Evolutionary conservation across 2,888 invertebrate species (phyloP).

Genomic region (Chloroclysta siterata): DNA sequence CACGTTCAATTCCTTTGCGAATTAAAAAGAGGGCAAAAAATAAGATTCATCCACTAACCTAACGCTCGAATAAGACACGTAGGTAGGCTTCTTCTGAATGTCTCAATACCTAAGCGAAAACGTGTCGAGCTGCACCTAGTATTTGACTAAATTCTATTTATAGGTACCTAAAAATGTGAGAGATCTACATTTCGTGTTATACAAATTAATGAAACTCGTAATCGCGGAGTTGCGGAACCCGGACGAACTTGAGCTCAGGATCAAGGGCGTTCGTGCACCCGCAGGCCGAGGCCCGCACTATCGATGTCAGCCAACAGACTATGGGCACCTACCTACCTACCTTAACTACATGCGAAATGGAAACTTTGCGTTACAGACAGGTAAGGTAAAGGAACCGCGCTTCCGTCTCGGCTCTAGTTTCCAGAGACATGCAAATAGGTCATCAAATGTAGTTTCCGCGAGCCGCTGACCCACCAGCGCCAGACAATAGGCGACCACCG

Average conservation of each 20-base stretch:
- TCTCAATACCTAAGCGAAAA: background rate
- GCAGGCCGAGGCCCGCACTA: slow-evolving; percentile 17
- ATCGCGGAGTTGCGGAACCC: slow-evolving; percentile 26
- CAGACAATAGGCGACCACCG: slow-evolving; percentile 70
- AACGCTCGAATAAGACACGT: no score
- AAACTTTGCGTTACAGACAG: slow-evolving; percentile 30
- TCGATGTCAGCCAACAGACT: slow-evolving; percentile 31
- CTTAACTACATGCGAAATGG: slow-evolving; percentile 28
- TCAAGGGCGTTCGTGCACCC: slow-evolving; percentile 38
- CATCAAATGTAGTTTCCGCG: slow-evolving; percentile 64
- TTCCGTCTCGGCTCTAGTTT: slow-evolving; percentile 56
- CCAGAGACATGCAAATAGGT: slow-evolving; percentile 61
- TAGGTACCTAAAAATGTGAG: background rate
- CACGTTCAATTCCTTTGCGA: background rate
- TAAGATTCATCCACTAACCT: background rate
- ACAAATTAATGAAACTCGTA: slow-evolving; percentile 23
- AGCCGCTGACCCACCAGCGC: slow-evolving; percentile 55
- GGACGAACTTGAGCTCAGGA: slow-evolving; percentile 40
- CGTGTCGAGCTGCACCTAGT: background rate
- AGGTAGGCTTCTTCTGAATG: background rate
- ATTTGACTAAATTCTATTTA: background rate
- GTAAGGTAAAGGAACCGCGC: slow-evolving; percentile 46
- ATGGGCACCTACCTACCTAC: background rate
- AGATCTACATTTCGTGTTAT: slow-evolving; percentile 4
- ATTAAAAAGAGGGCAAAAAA: background rate